Base-by-base conservation (phyloP, 2,797 vertebrate species). In the Anas bahamensis region DNA sequence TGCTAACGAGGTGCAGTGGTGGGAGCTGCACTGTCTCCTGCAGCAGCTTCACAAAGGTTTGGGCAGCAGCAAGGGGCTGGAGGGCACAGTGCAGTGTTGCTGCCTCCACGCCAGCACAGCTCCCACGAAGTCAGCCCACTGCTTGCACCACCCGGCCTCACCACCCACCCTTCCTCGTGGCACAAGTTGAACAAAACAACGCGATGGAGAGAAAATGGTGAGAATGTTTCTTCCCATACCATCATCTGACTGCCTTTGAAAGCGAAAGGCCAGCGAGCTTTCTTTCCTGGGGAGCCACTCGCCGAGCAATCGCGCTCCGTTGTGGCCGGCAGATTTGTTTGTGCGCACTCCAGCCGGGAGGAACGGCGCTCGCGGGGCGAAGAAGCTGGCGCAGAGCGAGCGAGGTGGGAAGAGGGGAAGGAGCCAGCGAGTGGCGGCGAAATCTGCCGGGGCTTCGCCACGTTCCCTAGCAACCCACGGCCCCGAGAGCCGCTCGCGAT, bases 381-480 rank as follows among this genome's bases (percentile, higher is more conserved):
- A 89, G 79, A 64, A 52, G 24, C 85, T 72, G 74, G 61, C 77
- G 24, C 70, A 74, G 71, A 13, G 4, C 4, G 2, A 89, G 71
- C 7, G 14, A 80, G 77, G 35, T 60, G 79, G 66, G 39, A 80
- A 80, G 75, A 83, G 73, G 60, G 79, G 70, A 92, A 82, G 55
- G 88, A 96, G 82, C 61, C 78, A 59, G 90, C 9, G 9, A 94
- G 33, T 37, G 17, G 76, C 9, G 8, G 74, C 1, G 24, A 83
- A 86, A 82, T 73, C 77, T 74, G 91, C 19, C 5, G 80, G 2
- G 12, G 92, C 92, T 96, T 95, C n/a, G 3, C 76, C 1, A 61
- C 0, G 89, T 96, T 96, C 94, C 96, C 93, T 92, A 96, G 96
- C 96, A 96, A 96, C 95, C 79, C 3, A 11, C 3, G 12, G 68